Conservation (phyloP, 2,797 vertebrate genomes). For the Premnoplex brunnescens region DNA sequence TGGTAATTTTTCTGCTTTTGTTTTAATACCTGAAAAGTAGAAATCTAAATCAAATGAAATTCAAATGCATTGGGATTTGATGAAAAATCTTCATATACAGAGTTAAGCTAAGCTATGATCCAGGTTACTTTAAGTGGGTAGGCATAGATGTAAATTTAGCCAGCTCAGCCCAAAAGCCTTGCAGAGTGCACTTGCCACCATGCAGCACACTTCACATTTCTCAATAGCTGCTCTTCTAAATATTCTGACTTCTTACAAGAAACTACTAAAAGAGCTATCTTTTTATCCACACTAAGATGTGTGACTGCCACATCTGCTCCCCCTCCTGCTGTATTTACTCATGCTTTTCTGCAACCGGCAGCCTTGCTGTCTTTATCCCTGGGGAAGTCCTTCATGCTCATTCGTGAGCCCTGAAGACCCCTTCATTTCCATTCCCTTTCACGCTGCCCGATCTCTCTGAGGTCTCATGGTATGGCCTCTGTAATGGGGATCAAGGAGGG, state of each 20-base stretch:
- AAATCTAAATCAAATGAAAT: background rate
- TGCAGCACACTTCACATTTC: background rate
- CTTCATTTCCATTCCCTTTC: slow-evolving; percentile 28
- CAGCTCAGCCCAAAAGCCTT: background rate
- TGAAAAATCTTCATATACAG: background rate
- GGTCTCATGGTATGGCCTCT: background rate
- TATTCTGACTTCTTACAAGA: background rate
- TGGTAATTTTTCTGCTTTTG: background rate
- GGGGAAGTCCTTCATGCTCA: background rate
- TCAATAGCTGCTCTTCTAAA: background rate
- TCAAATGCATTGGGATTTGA: background rate
- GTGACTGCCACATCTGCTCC: background rate
- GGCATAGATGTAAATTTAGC: background rate
- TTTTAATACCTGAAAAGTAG: background rate
- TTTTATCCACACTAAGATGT: background rate
- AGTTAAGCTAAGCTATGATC: background rate
- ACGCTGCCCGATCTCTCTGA: background rate
- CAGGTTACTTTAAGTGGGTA: background rate
- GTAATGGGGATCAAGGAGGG: slow-evolving; percentile 15
- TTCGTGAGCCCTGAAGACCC: background rate
- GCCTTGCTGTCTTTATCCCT: background rate
- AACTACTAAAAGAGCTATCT: background rate
- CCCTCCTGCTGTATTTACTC: background rate
- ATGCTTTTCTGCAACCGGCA: background rate
- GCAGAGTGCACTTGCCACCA: background rate